Conservation (phyloP, 2,113 vertebrate species). For the Podarcis muralis region DNA sequence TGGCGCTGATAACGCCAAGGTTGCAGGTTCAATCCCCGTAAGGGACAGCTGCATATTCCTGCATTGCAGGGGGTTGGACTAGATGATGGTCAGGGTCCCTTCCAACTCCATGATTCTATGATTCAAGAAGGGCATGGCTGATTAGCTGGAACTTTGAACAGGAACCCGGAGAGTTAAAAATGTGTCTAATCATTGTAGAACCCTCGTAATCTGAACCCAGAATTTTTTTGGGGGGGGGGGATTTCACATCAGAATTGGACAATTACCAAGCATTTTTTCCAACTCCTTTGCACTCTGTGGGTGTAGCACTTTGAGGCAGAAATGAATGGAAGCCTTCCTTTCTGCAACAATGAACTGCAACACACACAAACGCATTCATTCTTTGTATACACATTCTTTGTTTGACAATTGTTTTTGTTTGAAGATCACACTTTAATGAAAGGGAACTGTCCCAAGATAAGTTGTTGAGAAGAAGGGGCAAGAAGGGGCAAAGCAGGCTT, state of each 20-base stretch:
- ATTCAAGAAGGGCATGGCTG: no score
- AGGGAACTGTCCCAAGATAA: background rate
- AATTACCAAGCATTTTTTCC: background rate
- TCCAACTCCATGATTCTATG: no score
- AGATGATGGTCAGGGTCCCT: no score
- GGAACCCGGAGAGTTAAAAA: background rate
- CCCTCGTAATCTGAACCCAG: no score
- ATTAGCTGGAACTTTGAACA: no score
- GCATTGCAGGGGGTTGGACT: no score
- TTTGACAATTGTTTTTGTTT: background rate
- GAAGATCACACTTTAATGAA: background rate
- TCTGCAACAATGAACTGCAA: background rate
- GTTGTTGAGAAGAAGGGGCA: background rate
- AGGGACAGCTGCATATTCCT: no score
- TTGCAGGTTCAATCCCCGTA: no score
- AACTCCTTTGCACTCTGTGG: background rate
- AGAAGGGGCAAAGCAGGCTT: accelerated
- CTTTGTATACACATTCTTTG: background rate
- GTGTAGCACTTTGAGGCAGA: background rate
- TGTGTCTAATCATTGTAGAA: background rate
- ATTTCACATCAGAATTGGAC: background rate
- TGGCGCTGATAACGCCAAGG: no score
- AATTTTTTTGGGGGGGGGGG: background rate
- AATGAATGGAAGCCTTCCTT: background rate
- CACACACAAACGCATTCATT: background rate